A percentile compares a stretch with the other conserved stretches of the same genome.
Evolutionary conservation across 2,113 vertebrate species (phyloP).

Genomic region (Pavo muticus): DNA sequence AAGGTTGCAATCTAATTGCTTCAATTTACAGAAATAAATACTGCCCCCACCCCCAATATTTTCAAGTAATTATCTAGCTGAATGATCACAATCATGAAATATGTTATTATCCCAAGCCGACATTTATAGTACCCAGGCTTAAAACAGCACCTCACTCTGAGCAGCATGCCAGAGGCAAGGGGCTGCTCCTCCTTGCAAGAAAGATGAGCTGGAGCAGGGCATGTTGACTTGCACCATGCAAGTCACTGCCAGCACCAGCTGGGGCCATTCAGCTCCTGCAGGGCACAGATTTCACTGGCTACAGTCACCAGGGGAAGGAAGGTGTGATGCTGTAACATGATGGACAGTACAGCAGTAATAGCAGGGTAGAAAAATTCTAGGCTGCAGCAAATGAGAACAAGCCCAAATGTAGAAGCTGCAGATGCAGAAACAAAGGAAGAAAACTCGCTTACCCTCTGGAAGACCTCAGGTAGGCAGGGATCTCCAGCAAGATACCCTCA

Average conservation of each 20-base stretch:
- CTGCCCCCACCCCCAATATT: neutral
- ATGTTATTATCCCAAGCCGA: neutral
- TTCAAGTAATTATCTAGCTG: neutral
- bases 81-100: neutral
- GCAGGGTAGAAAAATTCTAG: too few species aligned
- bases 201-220: neutral
- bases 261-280: accelerated
- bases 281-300: neutral
- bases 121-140: neutral
- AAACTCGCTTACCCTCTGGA: too few species aligned
- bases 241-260: neutral
- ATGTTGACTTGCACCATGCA: neutral
- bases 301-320: neutral
- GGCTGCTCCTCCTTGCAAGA: neutral
- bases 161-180: neutral
- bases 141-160: neutral
- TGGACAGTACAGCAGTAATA: too few species aligned
- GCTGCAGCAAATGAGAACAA: too few species aligned
- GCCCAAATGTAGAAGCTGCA: too few species aligned
- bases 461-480: too few species aligned
- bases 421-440: too few species aligned
- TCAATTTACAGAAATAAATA: neutral
- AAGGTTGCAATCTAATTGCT: neutral
- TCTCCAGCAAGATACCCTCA: too few species aligned
- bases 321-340: too few species aligned